Conservation (phyloP, 1,140 invertebrate species). For the Delia radicum region DNA sequence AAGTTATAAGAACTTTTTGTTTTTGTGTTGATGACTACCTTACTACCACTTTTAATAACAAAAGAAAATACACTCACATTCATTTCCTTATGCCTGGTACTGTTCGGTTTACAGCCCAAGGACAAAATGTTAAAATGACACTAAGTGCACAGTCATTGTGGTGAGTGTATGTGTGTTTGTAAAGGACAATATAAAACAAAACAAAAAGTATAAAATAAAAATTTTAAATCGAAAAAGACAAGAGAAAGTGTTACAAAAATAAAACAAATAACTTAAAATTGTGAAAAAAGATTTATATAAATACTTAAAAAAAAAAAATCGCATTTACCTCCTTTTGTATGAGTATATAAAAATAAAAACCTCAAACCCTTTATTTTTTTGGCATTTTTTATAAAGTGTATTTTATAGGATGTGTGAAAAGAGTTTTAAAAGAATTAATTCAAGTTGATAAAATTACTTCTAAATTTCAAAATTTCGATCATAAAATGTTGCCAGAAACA, state of each 20-base stretch:
- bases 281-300: background rate
- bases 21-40: background rate
- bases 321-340: background rate
- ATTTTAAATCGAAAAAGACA: background rate
- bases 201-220: background rate
- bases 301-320: background rate
- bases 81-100: background rate
- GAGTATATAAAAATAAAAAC: background rate
- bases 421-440: background rate
- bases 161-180: background rate
- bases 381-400: background rate
- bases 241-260: background rate
- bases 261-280: background rate
- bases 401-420: background rate
- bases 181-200: background rate
- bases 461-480: no score
- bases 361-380: background rate
- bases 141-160: slow-evolving; percentile 13
- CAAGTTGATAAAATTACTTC: no score
- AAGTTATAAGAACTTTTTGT: background rate
- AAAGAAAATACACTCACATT: background rate
- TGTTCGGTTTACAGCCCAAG: slow-evolving; percentile 3
- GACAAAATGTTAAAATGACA: slow-evolving; percentile 16
- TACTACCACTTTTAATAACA: background rate
- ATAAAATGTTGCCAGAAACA: no score